A percentile compares a stretch with the other conserved stretches of the same genome.
Conservation (phyloP, 2,888 invertebrate genomes). For the Archips crataeganus region DNA sequence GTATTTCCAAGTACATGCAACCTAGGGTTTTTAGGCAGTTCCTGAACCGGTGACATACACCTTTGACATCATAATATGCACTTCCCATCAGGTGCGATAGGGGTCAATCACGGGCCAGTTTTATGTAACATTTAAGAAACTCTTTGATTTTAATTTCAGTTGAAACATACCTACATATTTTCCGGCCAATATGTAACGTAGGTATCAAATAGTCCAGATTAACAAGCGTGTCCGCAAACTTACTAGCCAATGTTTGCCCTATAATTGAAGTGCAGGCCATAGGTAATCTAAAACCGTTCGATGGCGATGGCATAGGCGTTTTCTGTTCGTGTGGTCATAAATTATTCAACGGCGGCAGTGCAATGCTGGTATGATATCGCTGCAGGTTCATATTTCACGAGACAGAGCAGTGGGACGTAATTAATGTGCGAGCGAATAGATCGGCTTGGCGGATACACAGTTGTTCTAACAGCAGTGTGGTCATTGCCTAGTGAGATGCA, state of each 20-base stretch:
- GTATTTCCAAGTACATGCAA: too few relatives aligned
- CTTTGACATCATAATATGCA: too few relatives aligned
- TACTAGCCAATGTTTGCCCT: background rate
- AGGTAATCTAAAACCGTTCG: constrained; percentile 47
- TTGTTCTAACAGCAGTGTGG: constrained; percentile 20
- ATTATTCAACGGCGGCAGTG: constrained; percentile 73
- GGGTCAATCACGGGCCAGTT: too few relatives aligned
- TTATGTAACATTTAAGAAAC: too few relatives aligned
- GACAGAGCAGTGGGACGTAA: constrained; percentile 64
- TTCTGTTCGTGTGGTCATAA: constrained; percentile 61
- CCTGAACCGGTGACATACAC: too few relatives aligned
- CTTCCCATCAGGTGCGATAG: too few relatives aligned
- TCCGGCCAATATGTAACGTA: too few relatives aligned
- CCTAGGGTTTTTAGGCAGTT: too few relatives aligned
- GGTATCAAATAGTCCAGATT: background rate
- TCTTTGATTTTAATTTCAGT: background rate
- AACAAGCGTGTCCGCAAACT: background rate
- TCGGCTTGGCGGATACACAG: constrained; percentile 56
- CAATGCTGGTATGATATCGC: constrained; percentile 64
- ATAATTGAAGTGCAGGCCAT: constrained; percentile 14
- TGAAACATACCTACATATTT: too few relatives aligned
- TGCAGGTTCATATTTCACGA: constrained; percentile 78
- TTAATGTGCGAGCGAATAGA: constrained; percentile 66
- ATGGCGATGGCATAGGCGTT: constrained; percentile 47
- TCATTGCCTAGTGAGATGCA: constrained; percentile 1